These are phyloP conservation scores for Tipula unca DNA, from an alignment of 2,888 invertebrate species.

Conservation along the genomic window DNA sequence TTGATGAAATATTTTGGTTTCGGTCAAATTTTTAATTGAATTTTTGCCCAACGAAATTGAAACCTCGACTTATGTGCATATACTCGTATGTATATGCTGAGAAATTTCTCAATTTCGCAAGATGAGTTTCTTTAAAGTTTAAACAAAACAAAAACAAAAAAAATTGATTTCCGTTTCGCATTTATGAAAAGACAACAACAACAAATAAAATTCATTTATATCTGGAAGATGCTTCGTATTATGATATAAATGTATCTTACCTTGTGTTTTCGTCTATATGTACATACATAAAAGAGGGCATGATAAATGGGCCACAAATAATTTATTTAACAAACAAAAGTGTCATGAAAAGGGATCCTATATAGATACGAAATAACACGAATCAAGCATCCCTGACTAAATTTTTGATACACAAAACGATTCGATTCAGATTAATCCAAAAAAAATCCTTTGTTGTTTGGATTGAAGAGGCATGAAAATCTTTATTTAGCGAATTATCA, in stretches of 20 bases:
- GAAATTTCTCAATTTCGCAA: not conserved
- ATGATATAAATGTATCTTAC: not conserved
- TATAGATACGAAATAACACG: not conserved
- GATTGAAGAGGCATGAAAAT: conserved; percentile 8
- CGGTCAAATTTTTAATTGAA: not conserved
- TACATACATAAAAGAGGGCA: not conserved
- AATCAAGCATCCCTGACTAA: not conserved
- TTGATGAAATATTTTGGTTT: not conserved
- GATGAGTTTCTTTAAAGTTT: not conserved
- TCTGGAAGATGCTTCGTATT: not conserved
- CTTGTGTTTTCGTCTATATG: not conserved
- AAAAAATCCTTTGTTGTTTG: not conserved
- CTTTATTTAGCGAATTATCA: conserved; percentile 4
- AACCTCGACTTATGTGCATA: not conserved
- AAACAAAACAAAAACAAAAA: not conserved
- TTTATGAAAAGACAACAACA: not conserved
- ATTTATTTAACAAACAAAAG: not conserved
- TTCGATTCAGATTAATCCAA: not conserved
- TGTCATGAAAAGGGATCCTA: not conserved
- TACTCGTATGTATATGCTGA: too few species aligned
- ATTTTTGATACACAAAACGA: not conserved
- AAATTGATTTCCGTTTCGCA: not conserved
- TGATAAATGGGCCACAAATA: not conserved
- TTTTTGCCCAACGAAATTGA: not conserved
- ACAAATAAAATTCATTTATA: not conserved